Conservation (phyloP, 1,140 invertebrate species). For the Drosophila truncata region DNA sequence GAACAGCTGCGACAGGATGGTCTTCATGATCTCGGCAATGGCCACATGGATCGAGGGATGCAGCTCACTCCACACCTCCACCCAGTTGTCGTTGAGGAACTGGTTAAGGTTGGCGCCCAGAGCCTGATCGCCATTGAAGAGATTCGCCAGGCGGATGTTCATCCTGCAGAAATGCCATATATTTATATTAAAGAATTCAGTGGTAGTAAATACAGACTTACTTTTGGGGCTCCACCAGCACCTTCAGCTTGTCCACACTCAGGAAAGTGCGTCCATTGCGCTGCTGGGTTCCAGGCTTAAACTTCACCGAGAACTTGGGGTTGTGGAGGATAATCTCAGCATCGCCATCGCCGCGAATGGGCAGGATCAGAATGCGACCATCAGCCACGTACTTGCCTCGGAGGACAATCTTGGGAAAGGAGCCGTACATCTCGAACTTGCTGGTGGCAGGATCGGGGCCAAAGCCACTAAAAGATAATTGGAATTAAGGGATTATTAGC, state of each 20-base stretch:
- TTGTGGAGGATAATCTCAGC: conserved; percentile 76
- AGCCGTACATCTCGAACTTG: conserved; percentile 82
- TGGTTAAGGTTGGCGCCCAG: conserved; percentile 88
- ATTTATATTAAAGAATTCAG: background rate
- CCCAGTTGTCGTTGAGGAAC: conserved; percentile 89
- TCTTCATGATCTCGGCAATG: conserved; percentile 87
- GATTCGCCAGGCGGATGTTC: conserved; percentile 88
- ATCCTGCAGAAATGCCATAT: conserved; percentile 85
- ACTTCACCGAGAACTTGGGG: conserved; percentile 81
- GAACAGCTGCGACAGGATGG: conserved; percentile 83
- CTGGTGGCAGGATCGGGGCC: conserved; percentile 70
- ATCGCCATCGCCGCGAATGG: conserved; percentile 82
- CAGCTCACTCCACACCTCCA: conserved; percentile 86
- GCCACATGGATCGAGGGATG: conserved; percentile 87
- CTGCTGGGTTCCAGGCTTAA: conserved; percentile 69
- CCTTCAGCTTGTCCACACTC: conserved; percentile 78
- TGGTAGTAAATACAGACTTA: conserved; percentile 19
- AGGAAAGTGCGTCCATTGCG: conserved; percentile 70
- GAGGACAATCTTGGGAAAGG: conserved; percentile 71
- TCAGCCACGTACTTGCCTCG: conserved; percentile 79
- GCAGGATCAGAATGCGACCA: conserved; percentile 79
- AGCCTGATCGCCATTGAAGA: conserved; percentile 89
- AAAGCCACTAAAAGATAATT: conserved; percentile 63
- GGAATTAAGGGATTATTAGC: background rate
- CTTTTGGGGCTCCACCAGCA: conserved; percentile 79